phyloP scores from a whole-genome alignment of 2,888 invertebrate genomes.

The Aphodius granarius region DNA sequence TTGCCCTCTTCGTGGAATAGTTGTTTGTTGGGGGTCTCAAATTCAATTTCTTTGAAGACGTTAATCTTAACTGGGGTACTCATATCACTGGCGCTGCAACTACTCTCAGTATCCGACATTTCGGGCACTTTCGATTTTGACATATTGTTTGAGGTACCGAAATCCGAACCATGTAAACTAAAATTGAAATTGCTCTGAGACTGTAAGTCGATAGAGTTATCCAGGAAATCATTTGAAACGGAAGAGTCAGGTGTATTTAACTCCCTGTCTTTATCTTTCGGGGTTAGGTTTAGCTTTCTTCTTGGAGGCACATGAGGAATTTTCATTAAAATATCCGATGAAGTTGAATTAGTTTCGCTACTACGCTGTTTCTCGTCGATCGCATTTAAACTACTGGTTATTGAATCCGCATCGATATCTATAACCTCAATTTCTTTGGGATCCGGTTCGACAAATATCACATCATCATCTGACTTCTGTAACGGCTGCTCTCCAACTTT shows the following conservation, averaged over 20 bases:
- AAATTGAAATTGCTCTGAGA: constrained; percentile 41
- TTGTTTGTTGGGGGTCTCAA: constrained; percentile 31
- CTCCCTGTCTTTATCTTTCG: constrained; percentile 30
- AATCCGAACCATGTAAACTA: constrained; percentile 44
- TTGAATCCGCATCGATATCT: constrained; percentile 36
- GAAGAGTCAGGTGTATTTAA: constrained; percentile 36
- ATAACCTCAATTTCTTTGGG: constrained; percentile 39
- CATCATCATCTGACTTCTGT: constrained; percentile 33
- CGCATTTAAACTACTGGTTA: constrained; percentile 5
- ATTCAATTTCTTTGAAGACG: constrained; percentile 47
- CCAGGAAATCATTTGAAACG: constrained; percentile 43
- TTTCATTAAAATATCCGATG: constrained; percentile 7
- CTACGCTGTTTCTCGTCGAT: constrained; percentile 15
- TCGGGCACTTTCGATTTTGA: constrained; percentile 33
- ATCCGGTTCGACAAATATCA: constrained; percentile 43
- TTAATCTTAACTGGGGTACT: constrained; percentile 39
- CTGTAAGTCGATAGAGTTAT: constrained; percentile 33
- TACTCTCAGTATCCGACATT: constrained; percentile 46
- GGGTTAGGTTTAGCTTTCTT: background rate
- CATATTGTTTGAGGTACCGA: constrained; percentile 32
- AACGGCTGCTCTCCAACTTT: background rate
- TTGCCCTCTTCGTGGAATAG: constrained; percentile 40
- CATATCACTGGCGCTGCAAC: constrained; percentile 42
- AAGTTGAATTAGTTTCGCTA: constrained; percentile 21
- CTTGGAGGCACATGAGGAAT: background rate